A percentile compares a stretch with the other conserved stretches of the same genome.
These are phyloP conservation scores for Gymnocephalus cernua DNA, from an alignment of 2,113 vertebrate genomes.

Conservation along the genomic window DNA sequence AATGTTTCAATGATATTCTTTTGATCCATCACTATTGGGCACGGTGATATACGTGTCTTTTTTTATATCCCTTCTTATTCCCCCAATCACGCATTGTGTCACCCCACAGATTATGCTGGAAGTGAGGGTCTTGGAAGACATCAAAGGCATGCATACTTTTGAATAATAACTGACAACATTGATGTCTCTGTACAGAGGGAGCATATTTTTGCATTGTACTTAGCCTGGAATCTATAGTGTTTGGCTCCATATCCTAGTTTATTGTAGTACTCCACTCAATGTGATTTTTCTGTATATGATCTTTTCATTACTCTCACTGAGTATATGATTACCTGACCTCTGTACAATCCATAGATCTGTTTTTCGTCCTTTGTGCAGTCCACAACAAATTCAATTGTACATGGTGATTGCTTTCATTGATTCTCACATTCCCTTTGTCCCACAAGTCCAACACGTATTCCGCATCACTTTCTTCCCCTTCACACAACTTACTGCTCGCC, in stretches of 20 bases:
- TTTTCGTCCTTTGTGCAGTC: slow-evolving; percentile 45
- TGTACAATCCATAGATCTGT: slow-evolving; percentile 50
- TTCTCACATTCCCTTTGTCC: slow-evolving; percentile 55
- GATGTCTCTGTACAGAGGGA: neutral
- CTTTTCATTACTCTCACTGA: slow-evolving; percentile 51
- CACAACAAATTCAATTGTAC: slow-evolving; percentile 73
- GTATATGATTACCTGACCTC: slow-evolving; percentile 58
- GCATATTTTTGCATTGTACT: neutral
- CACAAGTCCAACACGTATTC: slow-evolving; percentile 57
- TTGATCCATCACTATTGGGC: too few species aligned
- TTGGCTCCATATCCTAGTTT: slow-evolving; percentile 9
- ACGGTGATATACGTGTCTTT: too few species aligned
- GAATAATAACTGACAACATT: too few species aligned
- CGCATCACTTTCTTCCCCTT: slow-evolving; percentile 59
- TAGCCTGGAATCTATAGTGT: slow-evolving; percentile 10
- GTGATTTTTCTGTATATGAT: slow-evolving; percentile 43
- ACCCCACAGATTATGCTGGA: too few species aligned
- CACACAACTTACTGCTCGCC: slow-evolving; percentile 65
- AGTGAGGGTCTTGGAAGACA: too few species aligned
- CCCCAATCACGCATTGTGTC: too few species aligned
- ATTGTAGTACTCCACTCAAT: slow-evolving; percentile 18
- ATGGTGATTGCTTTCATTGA: slow-evolving; percentile 79
- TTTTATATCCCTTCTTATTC: too few species aligned
- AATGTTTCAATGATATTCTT: too few species aligned
- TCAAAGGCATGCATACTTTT: too few species aligned